A percentile compares a stretch with the other conserved stretches of the same genome.
phyloP scores from a whole-genome alignment of 2,113 vertebrate species.

The Sebastes schlegelii region DNA sequence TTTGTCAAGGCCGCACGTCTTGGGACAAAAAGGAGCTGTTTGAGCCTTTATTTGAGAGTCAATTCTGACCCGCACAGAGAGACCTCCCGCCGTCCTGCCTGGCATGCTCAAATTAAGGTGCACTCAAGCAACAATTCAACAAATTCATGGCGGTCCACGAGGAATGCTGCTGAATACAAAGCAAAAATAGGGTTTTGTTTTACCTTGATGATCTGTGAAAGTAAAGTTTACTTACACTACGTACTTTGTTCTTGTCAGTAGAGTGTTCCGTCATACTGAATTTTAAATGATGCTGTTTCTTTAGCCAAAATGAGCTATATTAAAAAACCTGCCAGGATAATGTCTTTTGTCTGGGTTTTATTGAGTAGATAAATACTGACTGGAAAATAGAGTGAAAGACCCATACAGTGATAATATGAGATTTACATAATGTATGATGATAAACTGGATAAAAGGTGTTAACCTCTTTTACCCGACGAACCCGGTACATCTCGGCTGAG shows the following conservation, averaged over 20 bases:
- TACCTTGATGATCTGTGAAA: constrained; percentile 32
- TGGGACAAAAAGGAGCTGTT: constrained; percentile 51
- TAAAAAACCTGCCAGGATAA: neutral
- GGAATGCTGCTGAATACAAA: constrained; percentile 40
- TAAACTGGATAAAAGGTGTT: neutral
- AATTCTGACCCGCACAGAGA: constrained; percentile 33
- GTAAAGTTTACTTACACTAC: constrained; percentile 6
- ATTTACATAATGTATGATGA: neutral
- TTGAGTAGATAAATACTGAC: neutral
- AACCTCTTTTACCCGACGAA: no score
- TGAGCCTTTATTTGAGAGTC: constrained; percentile 57
- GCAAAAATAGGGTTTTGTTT: constrained; percentile 35
- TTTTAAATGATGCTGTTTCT: neutral
- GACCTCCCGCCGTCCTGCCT: constrained; percentile 46
- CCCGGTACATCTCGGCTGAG: no score
- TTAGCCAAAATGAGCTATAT: neutral
- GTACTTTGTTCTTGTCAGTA: neutral
- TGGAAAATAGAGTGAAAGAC: neutral
- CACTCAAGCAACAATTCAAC: constrained; percentile 64
- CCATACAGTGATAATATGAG: no score
- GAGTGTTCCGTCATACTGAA: neutral
- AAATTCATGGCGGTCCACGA: constrained; percentile 39
- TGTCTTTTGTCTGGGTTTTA: neutral
- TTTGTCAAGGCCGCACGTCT: constrained; percentile 55
- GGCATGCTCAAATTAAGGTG: constrained; percentile 54